Evolutionary conservation across 2,113 vertebrate species (phyloP), one percentile per base, ranked within the genome.

Genomic region (Sisor rabdophorus): DNA sequence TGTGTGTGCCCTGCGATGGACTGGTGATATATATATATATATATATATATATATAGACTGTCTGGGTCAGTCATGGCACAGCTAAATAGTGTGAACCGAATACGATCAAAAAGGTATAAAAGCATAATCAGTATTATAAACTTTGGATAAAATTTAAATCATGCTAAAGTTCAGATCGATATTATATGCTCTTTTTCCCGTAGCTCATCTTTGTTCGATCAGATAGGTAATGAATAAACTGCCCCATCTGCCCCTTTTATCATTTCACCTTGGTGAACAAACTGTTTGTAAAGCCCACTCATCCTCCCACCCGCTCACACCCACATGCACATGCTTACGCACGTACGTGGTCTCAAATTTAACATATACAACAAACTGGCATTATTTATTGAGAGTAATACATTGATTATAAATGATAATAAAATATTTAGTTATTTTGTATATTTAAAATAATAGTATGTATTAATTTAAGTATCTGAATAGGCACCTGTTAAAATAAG

Each of bases 141-240:
- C 24, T 52, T 17, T 69, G 47, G 28, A 69, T 52, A 30, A 77
- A 68, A 53, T 32, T 12, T 22, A 74, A 56, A 61, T 76, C 54
- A 68, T 78, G 69, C 53, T 58, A 59, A 79, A 72, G 69, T 75
- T 58, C 4, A 58, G 72, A 72, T 83, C 79, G 59, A 81, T 84
- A 80, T 44, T 72, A 55, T 1, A 76, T 79, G 68, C 75, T 44
- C 77, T 79, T 76, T 80, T 82, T 84, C 84, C 77, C 86, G 70
- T 79, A 82, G 81, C 69, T 72, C 75, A 81, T 80, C 80, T 87
- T 82, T 71, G 76, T 88, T 90, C 79, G 83, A 89, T 86, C 83
- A 59, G 84, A 85, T 80, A 81, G 87, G 75, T 91, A 92, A 92
- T 91, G 72, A 91, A 89, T 92, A 89, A 90, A 89, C 88, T 80